These are phyloP conservation scores for Phytoseiulus persimilis DNA, from an alignment of 2,888 invertebrate genomes.

Conservation along the genomic window DNA sequence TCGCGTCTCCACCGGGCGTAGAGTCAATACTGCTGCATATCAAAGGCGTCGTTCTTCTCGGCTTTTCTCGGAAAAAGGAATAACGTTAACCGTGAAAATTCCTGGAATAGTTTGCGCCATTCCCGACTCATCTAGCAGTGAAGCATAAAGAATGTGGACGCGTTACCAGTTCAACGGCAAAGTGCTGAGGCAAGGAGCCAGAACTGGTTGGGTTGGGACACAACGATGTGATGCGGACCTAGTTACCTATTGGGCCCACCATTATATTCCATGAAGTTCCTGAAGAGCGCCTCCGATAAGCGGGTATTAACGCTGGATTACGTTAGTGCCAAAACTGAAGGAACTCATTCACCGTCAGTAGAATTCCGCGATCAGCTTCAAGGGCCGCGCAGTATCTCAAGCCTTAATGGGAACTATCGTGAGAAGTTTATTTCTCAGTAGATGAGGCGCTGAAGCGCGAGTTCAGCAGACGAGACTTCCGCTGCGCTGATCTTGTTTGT, in stretches of 20 bases:
- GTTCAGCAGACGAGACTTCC: background rate
- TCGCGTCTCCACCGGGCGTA: background rate
- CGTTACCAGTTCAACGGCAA: background rate
- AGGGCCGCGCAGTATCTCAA: background rate
- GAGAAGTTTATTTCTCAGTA: background rate
- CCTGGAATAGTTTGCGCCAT: background rate
- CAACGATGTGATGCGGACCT: background rate
- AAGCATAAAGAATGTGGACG: background rate
- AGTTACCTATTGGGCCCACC: background rate
- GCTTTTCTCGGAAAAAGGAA: background rate
- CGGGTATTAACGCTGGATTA: background rate
- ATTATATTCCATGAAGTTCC: background rate
- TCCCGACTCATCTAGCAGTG: background rate
- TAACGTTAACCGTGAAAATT: background rate
- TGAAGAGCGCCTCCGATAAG: background rate
- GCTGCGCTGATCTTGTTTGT: background rate
- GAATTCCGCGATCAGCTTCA: background rate
- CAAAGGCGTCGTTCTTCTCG: background rate
- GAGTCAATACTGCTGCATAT: background rate
- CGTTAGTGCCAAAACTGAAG: background rate
- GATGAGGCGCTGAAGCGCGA: background rate
- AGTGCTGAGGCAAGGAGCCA: background rate
- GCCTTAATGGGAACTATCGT: background rate
- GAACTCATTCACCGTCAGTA: background rate
- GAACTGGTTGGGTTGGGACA: background rate